phyloP scores from a whole-genome alignment of 1,140 invertebrate species.

The Trachelipus rathkii region DNA sequence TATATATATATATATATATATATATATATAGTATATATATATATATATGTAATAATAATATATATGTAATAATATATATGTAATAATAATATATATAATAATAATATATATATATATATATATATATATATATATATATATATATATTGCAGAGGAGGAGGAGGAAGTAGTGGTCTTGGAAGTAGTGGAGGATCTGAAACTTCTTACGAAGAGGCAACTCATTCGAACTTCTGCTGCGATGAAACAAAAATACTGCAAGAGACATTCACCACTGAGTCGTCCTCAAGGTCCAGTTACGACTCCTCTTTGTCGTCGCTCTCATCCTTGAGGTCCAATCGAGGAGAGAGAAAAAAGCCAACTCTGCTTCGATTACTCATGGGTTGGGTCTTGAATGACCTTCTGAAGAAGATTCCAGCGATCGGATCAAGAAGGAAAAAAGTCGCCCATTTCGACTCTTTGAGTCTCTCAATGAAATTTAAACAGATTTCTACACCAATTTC shows the following conservation, averaged over 20 bases:
- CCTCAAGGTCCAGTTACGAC: neutral
- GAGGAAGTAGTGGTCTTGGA: conserved; percentile 1
- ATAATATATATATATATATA: neutral
- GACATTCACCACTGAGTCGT: neutral
- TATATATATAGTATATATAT: conserved; percentile 10
- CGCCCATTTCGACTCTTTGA: neutral
- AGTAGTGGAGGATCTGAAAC: neutral
- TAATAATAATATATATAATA: neutral
- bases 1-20: conserved; percentile 15
- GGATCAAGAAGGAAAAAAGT: neutral
- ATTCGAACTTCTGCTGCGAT: neutral
- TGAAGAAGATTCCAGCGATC: neutral
- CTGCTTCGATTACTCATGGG: neutral
- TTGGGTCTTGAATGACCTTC: neutral
- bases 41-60: neutral
- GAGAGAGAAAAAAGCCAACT: neutral
- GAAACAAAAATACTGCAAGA: neutral
- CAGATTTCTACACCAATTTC: no score
- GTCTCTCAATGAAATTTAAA: no score
- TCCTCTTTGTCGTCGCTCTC: neutral
- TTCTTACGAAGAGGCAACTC: neutral
- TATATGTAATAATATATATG: neutral
- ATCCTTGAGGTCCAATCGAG: neutral
- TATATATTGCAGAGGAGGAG: neutral
- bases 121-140: no score